Evolutionary conservation across 2,113 vertebrate species (phyloP).

Genomic region (Scophthalmus maximus): DNA sequence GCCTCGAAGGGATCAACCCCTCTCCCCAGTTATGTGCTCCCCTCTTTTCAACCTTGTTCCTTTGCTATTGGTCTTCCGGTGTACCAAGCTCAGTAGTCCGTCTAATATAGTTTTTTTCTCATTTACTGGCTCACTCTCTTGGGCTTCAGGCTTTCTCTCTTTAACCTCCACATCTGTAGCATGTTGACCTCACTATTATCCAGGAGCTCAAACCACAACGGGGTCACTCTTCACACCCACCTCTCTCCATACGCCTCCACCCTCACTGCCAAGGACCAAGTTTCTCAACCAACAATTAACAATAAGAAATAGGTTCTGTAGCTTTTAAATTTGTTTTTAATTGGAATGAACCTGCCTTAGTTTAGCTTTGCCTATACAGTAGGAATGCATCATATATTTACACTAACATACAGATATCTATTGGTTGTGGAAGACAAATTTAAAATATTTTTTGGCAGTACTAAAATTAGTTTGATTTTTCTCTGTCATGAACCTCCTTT

Average conservation of each 20-base stretch:
- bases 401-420: too few species aligned
- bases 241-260: conserved; percentile 14
- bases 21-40: conserved; percentile 40
- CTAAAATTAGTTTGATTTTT: too few species aligned
- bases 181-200: conserved; percentile 47
- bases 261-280: neutral
- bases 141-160: conserved; percentile 47
- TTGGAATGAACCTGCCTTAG: too few species aligned
- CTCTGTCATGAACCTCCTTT: too few species aligned
- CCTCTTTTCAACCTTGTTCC: conserved; percentile 23
- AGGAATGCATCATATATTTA: too few species aligned
- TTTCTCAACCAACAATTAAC: neutral
- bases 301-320: too few species aligned
- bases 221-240: conserved; percentile 10
- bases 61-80: conserved; percentile 30
- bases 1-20: conserved; percentile 30
- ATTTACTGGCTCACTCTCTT: conserved; percentile 20
- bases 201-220: conserved; percentile 27
- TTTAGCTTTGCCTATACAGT: too few species aligned
- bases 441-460: too few species aligned
- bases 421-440: too few species aligned
- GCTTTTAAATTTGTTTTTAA: too few species aligned
- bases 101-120: conserved; percentile 18
- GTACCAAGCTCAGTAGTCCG: conserved; percentile 10
- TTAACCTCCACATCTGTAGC: conserved; percentile 46